Evolutionary conservation across 2,797 vertebrate genomes (phyloP).

Genomic region (Lagorchestes hirsutus): DNA sequence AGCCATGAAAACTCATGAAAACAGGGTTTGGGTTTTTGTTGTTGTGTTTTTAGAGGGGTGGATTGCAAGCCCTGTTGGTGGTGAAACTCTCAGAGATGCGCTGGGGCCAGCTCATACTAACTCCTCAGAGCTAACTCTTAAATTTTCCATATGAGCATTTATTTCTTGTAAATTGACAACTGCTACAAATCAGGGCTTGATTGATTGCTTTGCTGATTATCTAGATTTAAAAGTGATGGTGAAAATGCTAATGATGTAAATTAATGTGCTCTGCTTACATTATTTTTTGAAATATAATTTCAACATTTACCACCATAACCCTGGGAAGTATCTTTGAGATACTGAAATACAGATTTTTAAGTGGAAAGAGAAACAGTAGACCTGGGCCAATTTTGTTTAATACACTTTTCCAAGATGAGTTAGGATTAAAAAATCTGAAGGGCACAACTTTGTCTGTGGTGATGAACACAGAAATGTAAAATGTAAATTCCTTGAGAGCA

Average conservation of each 20-base stretch:
- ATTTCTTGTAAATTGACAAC: neutral
- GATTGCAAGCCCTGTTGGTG: neutral
- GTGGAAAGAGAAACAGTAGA: neutral
- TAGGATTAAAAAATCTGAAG: slow-evolving; percentile 29
- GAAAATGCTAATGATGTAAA: neutral
- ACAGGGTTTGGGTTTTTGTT: too few species aligned
- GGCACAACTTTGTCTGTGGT: neutral
- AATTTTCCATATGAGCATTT: neutral
- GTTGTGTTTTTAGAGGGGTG: too few species aligned
- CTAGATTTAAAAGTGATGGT: neutral
- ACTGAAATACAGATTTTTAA: neutral
- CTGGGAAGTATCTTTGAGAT: neutral
- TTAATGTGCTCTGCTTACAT: neutral
- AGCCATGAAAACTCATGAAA: neutral
- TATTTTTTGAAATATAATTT: neutral
- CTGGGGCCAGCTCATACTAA: neutral
- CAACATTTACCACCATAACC: neutral
- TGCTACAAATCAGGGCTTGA: neutral
- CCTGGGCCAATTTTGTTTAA: slow-evolving; percentile 5
- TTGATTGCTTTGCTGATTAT: neutral
- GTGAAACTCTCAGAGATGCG: neutral
- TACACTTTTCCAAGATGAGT: slow-evolving; percentile 11
- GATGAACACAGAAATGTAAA: neutral
- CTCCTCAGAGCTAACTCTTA: neutral
- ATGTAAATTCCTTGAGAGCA: neutral